These are phyloP conservation scores for Sturnus vulgaris DNA, from an alignment of 2,113 vertebrate species.

Conservation along the genomic window DNA sequence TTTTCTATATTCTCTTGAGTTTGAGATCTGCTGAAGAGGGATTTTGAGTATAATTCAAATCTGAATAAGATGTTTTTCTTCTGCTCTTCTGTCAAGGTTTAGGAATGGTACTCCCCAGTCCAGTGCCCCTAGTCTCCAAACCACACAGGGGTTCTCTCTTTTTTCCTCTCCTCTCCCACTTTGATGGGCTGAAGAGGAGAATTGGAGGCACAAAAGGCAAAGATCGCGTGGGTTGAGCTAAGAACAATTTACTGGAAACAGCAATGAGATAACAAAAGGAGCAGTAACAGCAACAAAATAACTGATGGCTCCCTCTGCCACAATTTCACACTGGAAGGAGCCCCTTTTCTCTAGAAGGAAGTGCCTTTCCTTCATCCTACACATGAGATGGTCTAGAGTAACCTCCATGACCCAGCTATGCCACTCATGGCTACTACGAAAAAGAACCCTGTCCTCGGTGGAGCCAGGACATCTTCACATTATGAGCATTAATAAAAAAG, in stretches of 20 bases:
- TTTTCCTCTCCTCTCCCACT: background rate
- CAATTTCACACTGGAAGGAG: background rate
- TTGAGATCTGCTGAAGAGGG: background rate
- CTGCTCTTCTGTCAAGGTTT: background rate
- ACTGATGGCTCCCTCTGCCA: background rate
- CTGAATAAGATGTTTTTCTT: background rate
- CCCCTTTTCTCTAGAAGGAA: background rate
- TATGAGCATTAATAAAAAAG: background rate
- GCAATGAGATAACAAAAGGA: background rate
- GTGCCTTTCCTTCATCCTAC: background rate
- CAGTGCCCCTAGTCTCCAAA: background rate
- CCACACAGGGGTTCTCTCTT: fast-evolving
- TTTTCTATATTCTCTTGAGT: background rate
- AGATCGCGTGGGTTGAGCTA: background rate
- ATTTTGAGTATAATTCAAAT: background rate
- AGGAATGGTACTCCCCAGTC: background rate
- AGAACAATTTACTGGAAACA: background rate
- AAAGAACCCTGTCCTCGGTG: background rate
- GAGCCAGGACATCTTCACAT: background rate
- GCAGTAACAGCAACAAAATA: background rate
- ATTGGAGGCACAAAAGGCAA: background rate
- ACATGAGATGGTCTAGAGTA: background rate
- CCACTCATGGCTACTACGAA: background rate
- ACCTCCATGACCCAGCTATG: background rate
- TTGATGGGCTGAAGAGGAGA: background rate